A percentile compares a stretch with the other conserved stretches of the same genome.
Conservation (phyloP, 2,113 vertebrate genomes). For the Jacana jacana region DNA sequence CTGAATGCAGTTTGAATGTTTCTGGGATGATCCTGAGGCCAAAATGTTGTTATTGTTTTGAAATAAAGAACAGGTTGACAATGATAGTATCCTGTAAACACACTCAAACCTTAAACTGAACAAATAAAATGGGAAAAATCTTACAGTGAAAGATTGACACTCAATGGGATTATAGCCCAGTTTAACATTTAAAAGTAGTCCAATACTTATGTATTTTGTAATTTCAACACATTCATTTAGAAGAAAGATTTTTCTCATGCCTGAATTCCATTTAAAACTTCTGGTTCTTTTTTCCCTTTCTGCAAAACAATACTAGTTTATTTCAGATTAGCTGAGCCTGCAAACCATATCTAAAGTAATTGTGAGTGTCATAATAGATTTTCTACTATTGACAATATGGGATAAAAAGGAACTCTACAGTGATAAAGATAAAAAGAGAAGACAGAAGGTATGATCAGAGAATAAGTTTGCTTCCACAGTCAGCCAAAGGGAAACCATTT, state of each 20-base stretch:
- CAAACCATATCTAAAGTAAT: background rate
- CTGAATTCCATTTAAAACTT: background rate
- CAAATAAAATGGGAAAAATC: background rate
- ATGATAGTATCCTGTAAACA: background rate
- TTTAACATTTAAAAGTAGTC: background rate
- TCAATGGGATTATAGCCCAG: background rate
- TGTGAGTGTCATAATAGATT: background rate
- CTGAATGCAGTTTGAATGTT: background rate
- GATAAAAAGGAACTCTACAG: background rate
- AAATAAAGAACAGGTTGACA: background rate
- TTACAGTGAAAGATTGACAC: background rate
- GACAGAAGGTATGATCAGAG: background rate
- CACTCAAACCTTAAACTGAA: background rate
- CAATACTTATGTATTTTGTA: background rate
- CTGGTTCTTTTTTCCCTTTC: background rate
- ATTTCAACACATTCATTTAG: background rate
- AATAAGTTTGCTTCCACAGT: background rate
- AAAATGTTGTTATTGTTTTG: background rate
- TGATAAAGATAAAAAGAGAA: background rate
- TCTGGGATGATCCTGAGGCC: background rate
- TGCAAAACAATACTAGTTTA: background rate
- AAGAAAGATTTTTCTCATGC: background rate
- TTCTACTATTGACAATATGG: background rate
- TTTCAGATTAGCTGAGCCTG: background rate
- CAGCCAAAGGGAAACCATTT: background rate